Evolutionary conservation across 2,113 vertebrate genomes (phyloP).

Genomic region (Coptodon bakossiorum): DNA sequence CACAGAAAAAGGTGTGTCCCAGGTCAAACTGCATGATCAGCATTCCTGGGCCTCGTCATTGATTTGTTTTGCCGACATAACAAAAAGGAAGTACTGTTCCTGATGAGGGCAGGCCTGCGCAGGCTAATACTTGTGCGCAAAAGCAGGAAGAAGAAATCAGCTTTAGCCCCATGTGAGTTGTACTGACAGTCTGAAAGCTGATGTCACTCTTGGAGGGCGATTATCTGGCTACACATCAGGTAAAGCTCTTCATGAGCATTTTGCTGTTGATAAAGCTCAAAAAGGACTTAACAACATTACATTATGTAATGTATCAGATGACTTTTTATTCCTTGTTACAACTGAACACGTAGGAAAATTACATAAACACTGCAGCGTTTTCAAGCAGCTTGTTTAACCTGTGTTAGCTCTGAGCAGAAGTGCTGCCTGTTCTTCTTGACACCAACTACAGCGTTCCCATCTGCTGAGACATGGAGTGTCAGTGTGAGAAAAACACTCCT

Average conservation of each 20-base stretch:
- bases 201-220: neutral
- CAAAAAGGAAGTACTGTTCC: neutral
- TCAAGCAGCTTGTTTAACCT: neutral
- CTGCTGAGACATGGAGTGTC: slow-evolving; percentile 55
- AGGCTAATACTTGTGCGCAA: neutral
- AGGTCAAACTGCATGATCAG: neutral
- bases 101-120: slow-evolving; percentile 17
- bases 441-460: neutral
- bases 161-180: neutral
- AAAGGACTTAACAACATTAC: neutral
- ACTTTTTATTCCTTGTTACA: neutral
- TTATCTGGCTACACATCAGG: neutral
- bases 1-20: slow-evolving; percentile 19
- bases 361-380: neutral
- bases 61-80: neutral
- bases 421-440: neutral
- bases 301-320: neutral
- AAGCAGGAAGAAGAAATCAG: slow-evolving; percentile 10
- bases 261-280: neutral
- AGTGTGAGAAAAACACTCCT: slow-evolving; percentile 24
- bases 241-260: neutral
- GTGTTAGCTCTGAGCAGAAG: neutral
- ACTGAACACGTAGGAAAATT: neutral
- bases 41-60: neutral
- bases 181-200: neutral